A percentile compares a stretch with the other conserved stretches of the same genome.
These are phyloP conservation scores for Silurus glanis DNA, from an alignment of 2,113 vertebrate species.

Conservation along the genomic window DNA sequence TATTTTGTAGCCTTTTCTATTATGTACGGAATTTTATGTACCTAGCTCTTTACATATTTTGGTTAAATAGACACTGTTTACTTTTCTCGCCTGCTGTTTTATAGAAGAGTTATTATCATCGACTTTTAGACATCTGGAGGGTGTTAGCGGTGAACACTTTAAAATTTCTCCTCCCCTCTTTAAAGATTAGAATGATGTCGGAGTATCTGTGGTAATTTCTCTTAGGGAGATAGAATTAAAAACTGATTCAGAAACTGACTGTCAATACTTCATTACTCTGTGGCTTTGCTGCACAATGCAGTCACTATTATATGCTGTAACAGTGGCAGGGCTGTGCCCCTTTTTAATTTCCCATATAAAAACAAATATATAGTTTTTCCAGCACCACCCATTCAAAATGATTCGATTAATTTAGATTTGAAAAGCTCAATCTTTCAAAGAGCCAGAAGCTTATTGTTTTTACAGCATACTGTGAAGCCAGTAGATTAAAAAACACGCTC, in stretches of 20 bases:
- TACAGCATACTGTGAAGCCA: conserved; percentile 44
- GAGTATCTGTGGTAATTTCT: background rate
- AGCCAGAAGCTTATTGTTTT: conserved; percentile 49
- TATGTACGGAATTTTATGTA: background rate
- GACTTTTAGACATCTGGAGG: background rate
- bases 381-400: conserved; percentile 44
- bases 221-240: background rate
- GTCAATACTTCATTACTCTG: background rate
- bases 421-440: conserved; percentile 52
- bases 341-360: conserved; percentile 36
- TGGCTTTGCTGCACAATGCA: background rate
- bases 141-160: background rate
- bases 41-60: background rate
- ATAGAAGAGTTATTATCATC: no score
- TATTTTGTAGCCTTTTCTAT: background rate
- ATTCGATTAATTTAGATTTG: conserved; percentile 49
- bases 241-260: conserved; percentile 6
- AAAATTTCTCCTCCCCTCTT: background rate
- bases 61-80: background rate
- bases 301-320: background rate
- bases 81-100: background rate
- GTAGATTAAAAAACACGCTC: conserved; percentile 53
- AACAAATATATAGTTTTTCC: conserved; percentile 25
- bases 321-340: background rate
- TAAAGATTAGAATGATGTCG: conserved; percentile 9